Conservation (phyloP, 2,888 invertebrate species). For the Rhaphigaster nebulosa region DNA sequence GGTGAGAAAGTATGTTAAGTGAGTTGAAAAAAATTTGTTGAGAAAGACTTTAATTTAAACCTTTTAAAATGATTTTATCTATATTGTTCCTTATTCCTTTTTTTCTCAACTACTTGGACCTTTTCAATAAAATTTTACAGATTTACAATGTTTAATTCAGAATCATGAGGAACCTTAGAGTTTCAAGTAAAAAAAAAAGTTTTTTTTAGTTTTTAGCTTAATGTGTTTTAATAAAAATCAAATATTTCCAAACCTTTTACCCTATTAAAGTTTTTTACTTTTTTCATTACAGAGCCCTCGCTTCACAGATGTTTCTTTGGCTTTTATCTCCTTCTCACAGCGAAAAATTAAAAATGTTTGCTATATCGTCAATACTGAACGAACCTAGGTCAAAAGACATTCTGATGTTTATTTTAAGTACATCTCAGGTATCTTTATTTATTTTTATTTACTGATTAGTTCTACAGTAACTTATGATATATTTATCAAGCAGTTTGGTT, state of each 20-base stretch:
- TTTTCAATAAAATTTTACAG: too few species aligned
- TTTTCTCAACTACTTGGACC: too few species aligned
- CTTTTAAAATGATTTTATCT: too few species aligned
- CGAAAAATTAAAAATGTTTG: slow-evolving; percentile 69
- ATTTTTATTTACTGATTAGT: background rate
- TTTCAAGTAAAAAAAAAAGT: too few species aligned
- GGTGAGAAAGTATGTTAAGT: background rate
- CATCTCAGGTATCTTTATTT: slow-evolving; percentile 68
- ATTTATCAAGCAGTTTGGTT: too few species aligned
- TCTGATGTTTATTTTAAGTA: slow-evolving; percentile 69
- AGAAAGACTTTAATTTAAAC: background rate
- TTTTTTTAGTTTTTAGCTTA: background rate
- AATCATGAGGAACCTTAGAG: too few species aligned
- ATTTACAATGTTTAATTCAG: too few species aligned
- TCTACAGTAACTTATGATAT: too few species aligned
- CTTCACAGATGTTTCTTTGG: slow-evolving; percentile 71
- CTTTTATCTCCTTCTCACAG: slow-evolving; percentile 70
- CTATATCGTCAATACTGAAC: slow-evolving; percentile 70
- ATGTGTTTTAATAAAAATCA: background rate
- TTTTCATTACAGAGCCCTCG: slow-evolving; percentile 67
- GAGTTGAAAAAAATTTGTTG: background rate
- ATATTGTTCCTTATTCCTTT: too few species aligned
- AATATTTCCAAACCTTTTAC: background rate
- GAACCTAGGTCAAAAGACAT: slow-evolving; percentile 70
- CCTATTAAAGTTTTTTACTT: background rate